Conservation (phyloP, 2,113 vertebrate genomes). For the Octodon degus region DNA sequence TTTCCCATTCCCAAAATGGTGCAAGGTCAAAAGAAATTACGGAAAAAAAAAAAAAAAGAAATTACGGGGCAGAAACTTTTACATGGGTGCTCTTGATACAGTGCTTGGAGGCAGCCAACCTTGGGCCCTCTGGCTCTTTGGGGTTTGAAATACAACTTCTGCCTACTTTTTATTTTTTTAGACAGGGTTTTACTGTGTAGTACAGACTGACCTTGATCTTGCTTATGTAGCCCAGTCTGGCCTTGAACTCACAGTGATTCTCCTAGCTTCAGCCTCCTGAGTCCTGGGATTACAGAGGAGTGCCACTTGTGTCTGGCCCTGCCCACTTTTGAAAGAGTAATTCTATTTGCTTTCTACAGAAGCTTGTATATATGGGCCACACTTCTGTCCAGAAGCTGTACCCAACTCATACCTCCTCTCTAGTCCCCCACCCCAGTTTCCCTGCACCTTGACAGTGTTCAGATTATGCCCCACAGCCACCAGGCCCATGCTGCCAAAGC, state of each 20-base stretch:
- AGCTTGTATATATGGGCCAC: not conserved
- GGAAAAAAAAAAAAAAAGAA: not conserved
- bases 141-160: not conserved
- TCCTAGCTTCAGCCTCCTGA: not conserved
- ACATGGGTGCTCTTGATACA: not conserved
- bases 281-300: not conserved
- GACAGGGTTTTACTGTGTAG: not conserved
- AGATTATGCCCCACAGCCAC: slow-evolving; percentile 96
- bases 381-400: not conserved
- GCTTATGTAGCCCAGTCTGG: not conserved
- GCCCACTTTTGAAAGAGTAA: not conserved
- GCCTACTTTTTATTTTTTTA: not conserved
- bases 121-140: not conserved
- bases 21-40: not conserved
- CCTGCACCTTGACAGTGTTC: slow-evolving; percentile 95
- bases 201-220: not conserved
- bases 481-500: slow-evolving; percentile 96
- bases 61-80: not conserved
- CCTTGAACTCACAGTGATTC: not conserved
- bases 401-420: not conserved
- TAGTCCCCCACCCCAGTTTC: not conserved
- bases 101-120: not conserved
- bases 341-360: not conserved
- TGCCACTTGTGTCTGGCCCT: too few species aligned
- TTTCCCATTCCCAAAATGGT: not conserved